phyloP scores from a whole-genome alignment of 1,140 invertebrate genomes.

The Solenopsis fugax region DNA sequence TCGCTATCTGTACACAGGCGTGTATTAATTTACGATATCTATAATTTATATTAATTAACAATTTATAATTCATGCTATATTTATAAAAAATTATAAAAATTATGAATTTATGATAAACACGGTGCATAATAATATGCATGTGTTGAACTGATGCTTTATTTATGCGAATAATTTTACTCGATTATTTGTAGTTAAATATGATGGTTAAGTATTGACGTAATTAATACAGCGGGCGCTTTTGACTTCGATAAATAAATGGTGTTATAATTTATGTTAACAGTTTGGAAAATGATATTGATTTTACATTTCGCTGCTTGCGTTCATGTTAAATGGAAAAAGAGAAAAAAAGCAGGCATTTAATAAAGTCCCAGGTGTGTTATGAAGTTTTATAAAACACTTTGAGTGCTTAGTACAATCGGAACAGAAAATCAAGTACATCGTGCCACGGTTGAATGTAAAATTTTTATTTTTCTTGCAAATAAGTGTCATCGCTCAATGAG shows the following conservation, averaged over 20 bases:
- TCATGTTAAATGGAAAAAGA: not conserved
- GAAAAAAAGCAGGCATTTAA: not conserved
- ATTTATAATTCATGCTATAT: not conserved
- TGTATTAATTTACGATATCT: not conserved
- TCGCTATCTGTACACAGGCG: not conserved
- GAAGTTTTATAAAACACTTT: not conserved
- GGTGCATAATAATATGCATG: not conserved
- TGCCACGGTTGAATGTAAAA: not conserved
- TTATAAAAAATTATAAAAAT: slow-evolving; percentile 29
- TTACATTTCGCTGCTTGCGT: not conserved
- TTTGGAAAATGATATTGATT: slow-evolving; percentile 1
- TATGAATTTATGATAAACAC: slow-evolving; percentile 11
- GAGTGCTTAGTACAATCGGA: not conserved
- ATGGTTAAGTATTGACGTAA: slow-evolving; percentile 15
- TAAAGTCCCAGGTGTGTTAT: not conserved
- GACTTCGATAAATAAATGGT: slow-evolving; percentile 12
- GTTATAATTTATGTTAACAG: slow-evolving; percentile 34
- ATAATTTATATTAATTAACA: slow-evolving; percentile 8
- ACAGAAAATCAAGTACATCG: not conserved
- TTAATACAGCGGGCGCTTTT: slow-evolving; percentile 22
- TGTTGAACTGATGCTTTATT: slow-evolving; percentile 20
- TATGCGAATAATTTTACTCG: slow-evolving; percentile 39
- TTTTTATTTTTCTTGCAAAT: not conserved
- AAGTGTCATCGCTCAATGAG: not conserved
- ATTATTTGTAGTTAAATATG: slow-evolving; percentile 32